A percentile compares a stretch with the other conserved stretches of the same genome.
phyloP scores from a whole-genome alignment of 2,797 vertebrate species.

The Ciconia nigra region DNA sequence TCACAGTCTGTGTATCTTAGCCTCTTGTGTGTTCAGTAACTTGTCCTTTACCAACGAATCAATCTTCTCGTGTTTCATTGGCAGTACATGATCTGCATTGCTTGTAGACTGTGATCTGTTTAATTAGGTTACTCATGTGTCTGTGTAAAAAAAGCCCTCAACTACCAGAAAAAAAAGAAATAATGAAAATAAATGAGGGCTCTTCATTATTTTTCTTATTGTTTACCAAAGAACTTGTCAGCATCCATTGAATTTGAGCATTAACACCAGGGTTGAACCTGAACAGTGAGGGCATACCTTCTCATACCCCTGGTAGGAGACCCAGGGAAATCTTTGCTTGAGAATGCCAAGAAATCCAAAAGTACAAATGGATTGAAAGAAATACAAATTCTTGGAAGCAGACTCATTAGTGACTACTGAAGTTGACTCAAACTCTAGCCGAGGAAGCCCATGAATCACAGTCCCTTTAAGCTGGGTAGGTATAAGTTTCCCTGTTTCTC shows the following conservation, averaged over 20 bases:
- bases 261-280: not conserved
- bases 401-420: not conserved
- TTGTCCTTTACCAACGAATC: not conserved
- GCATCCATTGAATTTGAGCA: not conserved
- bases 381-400: not conserved
- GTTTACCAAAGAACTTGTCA: not conserved
- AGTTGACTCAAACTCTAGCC: not conserved
- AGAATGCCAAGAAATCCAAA: not conserved
- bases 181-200: not conserved
- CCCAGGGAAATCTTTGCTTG: not conserved
- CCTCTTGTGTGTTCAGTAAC: not conserved
- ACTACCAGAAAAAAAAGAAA: not conserved
- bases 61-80: not conserved
- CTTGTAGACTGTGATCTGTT: not conserved
- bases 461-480: not conserved
- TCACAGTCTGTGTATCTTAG: not conserved
- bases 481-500: not conserved
- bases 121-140: not conserved
- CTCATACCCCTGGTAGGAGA: not conserved
- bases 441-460: not conserved
- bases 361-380: not conserved
- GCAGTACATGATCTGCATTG: not conserved
- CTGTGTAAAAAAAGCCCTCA: not conserved
- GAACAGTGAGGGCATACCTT: not conserved
- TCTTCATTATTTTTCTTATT: not conserved